Evolutionary conservation across 1,140 invertebrate species (phyloP).

Genomic region (Rhopalosiphum maidis): DNA sequence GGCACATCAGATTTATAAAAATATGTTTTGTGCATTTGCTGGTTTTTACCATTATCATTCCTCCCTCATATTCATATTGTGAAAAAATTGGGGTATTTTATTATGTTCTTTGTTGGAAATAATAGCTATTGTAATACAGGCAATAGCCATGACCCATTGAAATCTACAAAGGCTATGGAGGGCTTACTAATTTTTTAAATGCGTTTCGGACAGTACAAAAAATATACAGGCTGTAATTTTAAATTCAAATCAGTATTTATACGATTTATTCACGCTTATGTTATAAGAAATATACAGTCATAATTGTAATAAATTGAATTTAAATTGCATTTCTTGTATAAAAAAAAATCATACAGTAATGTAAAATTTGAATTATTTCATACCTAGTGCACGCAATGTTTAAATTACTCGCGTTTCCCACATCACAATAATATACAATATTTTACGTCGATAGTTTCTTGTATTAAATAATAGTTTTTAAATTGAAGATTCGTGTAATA

Average conservation of each 20-base stretch:
- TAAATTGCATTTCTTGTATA: neutral
- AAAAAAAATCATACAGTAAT: neutral
- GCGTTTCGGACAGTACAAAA: neutral
- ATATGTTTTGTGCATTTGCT: constrained; percentile 19
- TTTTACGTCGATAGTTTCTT: too few species aligned
- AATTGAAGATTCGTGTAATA: too few species aligned
- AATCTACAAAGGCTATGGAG: constrained; percentile 7
- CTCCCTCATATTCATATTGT: constrained; percentile 13
- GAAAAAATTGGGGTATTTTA: constrained; percentile 42
- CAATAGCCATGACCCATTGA: constrained; percentile 38
- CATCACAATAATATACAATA: neutral
- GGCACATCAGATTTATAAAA: neutral
- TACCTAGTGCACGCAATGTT: neutral
- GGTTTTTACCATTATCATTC: constrained; percentile 31
- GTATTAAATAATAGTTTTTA: too few species aligned
- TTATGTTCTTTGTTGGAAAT: constrained; percentile 34
- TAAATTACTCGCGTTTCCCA: too few species aligned
- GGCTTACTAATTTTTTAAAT: constrained; percentile 38
- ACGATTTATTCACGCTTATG: too few species aligned
- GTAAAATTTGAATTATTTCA: neutral
- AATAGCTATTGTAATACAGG: constrained; percentile 35
- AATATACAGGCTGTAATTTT: neutral
- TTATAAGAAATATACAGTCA: neutral
- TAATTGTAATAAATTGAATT: neutral
- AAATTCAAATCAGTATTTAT: neutral